Conservation (phyloP, 1,140 invertebrate genomes). For the Orius insidiosus region DNA sequence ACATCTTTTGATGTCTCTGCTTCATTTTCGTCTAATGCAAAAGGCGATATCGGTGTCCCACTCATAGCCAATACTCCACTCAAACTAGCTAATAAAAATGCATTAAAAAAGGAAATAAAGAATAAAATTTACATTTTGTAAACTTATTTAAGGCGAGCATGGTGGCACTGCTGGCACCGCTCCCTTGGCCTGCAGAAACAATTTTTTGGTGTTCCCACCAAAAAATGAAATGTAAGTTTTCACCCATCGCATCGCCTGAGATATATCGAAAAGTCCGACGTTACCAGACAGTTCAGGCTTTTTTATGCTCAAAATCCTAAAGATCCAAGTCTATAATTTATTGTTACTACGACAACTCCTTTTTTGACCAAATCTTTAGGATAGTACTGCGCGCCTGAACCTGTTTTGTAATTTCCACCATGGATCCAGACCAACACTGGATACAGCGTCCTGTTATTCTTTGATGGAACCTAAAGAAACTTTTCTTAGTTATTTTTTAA, state of each 20-base stretch:
- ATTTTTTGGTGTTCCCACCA: conserved; percentile 47
- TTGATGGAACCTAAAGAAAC: neutral
- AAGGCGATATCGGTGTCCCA: conserved; percentile 41
- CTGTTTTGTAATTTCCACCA: conserved; percentile 26
- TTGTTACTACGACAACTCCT: conserved; percentile 48
- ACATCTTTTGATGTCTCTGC: conserved; percentile 29
- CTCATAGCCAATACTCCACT: conserved; percentile 48
- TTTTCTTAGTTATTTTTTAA: too few relatives aligned
- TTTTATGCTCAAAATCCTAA: conserved; percentile 48
- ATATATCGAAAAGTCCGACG: conserved; percentile 49
- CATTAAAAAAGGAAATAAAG: too few relatives aligned
- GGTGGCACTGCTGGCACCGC: conserved; percentile 42
- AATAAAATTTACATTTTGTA: too few relatives aligned
- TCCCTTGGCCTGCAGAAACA: conserved; percentile 49
- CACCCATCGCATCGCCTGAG: conserved; percentile 43
- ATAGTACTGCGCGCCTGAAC: conserved; percentile 32
- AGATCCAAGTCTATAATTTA: conserved; percentile 59
- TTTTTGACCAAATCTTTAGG: conserved; percentile 37
- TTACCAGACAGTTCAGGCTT: conserved; percentile 48
- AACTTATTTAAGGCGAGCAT: conserved; percentile 32
- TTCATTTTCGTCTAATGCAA: conserved; percentile 38
- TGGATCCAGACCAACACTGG: conserved; percentile 26
- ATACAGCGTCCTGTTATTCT: neutral
- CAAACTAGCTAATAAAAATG: conserved; percentile 32
- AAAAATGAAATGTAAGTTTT: conserved; percentile 50